Evolutionary conservation across 1,140 invertebrate species (phyloP).

Genomic region (Sarcophaga peregrina): DNA sequence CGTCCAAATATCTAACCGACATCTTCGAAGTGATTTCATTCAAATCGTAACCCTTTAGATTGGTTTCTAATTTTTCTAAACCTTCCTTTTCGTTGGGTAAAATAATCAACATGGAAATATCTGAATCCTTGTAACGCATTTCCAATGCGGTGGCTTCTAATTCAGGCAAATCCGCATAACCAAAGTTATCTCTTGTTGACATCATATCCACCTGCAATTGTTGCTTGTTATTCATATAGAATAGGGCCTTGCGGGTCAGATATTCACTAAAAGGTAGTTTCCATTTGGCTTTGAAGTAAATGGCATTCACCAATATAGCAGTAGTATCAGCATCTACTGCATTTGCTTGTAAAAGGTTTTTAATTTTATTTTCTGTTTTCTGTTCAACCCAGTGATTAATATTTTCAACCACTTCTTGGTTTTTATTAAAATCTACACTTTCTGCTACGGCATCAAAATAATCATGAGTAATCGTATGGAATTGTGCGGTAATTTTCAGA

Average conservation of each 20-base stretch:
- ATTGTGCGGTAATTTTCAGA: slow-evolving; percentile 48
- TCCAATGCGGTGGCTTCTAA: slow-evolving; percentile 44
- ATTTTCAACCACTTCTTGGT: neutral
- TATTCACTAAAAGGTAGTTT: slow-evolving; percentile 29
- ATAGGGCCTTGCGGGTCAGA: neutral
- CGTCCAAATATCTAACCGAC: slow-evolving; percentile 59
- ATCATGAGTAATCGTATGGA: slow-evolving; percentile 51
- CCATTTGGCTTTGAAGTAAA: slow-evolving; percentile 49
- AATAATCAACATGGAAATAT: slow-evolving; percentile 45
- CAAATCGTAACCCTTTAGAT: slow-evolving; percentile 63
- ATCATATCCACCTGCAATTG: slow-evolving; percentile 45
- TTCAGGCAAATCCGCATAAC: slow-evolving; percentile 43
- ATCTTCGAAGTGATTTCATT: slow-evolving; percentile 59
- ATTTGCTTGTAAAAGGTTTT: slow-evolving; percentile 35
- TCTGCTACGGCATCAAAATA: slow-evolving; percentile 54
- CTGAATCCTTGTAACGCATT: slow-evolving; percentile 43
- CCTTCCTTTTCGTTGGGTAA: slow-evolving; percentile 43
- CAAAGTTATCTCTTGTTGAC: slow-evolving; percentile 32
- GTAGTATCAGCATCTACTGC: slow-evolving; percentile 37
- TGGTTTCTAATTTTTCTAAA: slow-evolving; percentile 66
- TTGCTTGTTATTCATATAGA: slow-evolving; percentile 15
- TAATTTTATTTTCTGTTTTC: slow-evolving; percentile 45
- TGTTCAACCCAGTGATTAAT: slow-evolving; percentile 46
- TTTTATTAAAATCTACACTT: slow-evolving; percentile 36
- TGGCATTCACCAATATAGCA: slow-evolving; percentile 45